Conservation (phyloP, 2,113 vertebrate species). For the Irena cyanogastra region DNA sequence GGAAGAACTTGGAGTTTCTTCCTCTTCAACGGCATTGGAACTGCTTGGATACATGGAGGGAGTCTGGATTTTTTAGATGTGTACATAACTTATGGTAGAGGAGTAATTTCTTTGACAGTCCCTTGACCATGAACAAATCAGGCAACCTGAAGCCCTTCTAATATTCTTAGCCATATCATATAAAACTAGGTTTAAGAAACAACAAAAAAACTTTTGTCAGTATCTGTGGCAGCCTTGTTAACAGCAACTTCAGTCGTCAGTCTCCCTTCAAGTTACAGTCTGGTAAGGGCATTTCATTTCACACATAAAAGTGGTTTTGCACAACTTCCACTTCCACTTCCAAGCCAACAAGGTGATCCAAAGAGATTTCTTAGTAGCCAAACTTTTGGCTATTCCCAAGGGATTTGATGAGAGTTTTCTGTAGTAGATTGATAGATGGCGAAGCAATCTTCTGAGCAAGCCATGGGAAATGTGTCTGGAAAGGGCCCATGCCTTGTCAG, state of each 20-base stretch:
- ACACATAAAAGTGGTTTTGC: neutral
- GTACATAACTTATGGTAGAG: fast-evolving
- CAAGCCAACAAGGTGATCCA: neutral
- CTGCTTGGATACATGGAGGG: neutral
- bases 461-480: neutral
- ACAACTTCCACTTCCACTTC: neutral
- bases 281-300: neutral
- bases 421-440: neutral
- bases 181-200: neutral
- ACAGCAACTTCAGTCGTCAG: fast-evolving
- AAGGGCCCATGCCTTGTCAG: neutral
- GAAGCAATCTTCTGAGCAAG: neutral
- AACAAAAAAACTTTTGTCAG: neutral
- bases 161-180: neutral
- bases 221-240: neutral
- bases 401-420: neutral
- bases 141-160: neutral
- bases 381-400: neutral
- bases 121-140: neutral
- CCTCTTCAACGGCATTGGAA: neutral
- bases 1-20: neutral
- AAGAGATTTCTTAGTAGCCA: neutral
- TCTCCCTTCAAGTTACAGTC: neutral
- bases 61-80: neutral
- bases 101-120: neutral